phyloP scores from a whole-genome alignment of 1,140 invertebrate genomes.

The Riptortus pedestris region DNA sequence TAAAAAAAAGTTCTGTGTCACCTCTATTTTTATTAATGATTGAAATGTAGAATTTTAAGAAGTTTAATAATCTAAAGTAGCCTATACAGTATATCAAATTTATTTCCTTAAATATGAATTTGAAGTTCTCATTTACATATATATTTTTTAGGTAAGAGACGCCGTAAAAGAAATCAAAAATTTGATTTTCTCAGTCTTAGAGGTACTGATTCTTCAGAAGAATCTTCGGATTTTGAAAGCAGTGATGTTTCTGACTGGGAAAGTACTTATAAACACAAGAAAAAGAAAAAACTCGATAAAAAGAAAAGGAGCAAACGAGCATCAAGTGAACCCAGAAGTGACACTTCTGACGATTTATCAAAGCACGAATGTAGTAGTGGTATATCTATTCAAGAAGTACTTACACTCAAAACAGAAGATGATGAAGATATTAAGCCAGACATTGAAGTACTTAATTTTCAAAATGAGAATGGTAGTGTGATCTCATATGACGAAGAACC shows the following conservation, averaged over 20 bases:
- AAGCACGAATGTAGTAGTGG: not conserved
- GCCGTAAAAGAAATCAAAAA: not conserved
- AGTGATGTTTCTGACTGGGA: slow-evolving; percentile 21
- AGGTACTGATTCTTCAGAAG: not conserved
- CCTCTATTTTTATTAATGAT: too few species aligned
- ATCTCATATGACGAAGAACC: too few species aligned
- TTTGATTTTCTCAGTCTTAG: not conserved
- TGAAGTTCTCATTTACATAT: too few species aligned
- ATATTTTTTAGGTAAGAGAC: slow-evolving; percentile 3
- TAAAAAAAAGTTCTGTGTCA: too few species aligned
- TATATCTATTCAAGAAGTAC: not conserved
- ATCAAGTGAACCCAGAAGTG: not conserved
- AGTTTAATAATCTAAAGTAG: too few species aligned
- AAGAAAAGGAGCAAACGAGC: not conserved
- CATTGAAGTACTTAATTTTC: not conserved
- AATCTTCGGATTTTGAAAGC: slow-evolving; percentile 9
- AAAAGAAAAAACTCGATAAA: slow-evolving; percentile 5
- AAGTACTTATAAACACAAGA: slow-evolving; percentile 16
- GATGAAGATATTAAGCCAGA: not conserved
- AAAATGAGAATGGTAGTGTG: not conserved
- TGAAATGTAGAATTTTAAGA: too few species aligned
- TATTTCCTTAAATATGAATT: too few species aligned
- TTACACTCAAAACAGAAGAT: not conserved
- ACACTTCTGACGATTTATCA: not conserved
- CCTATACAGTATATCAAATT: too few species aligned